Conservation (phyloP, 1,140 invertebrate species). For the Drosophila nigromelanica region DNA sequence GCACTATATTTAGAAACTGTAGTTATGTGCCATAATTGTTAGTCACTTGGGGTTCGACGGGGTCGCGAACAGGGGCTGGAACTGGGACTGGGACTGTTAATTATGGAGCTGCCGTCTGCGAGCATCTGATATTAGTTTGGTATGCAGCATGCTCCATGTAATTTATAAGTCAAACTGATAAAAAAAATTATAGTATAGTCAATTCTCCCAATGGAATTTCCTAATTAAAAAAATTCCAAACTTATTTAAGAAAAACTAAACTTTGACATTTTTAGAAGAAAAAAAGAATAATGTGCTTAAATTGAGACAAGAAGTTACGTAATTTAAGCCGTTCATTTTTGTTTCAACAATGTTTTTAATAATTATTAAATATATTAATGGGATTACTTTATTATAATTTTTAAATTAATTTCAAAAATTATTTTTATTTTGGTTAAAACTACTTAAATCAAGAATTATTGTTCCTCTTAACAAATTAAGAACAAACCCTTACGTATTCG, state of each 20-base stretch:
- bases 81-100: slow-evolving; percentile 29
- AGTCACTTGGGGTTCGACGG: slow-evolving; percentile 20
- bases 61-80: background rate
- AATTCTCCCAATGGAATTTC: slow-evolving; percentile 12
- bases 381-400: too few relatives aligned
- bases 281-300: too few relatives aligned
- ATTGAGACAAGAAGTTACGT: too few relatives aligned
- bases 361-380: too few relatives aligned
- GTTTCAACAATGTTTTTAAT: too few relatives aligned
- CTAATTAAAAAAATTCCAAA: slow-evolving; percentile 31
- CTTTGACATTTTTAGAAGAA: too few relatives aligned
- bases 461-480: background rate
- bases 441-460: too few relatives aligned
- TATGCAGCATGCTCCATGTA: slow-evolving; percentile 44
- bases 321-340: too few relatives aligned
- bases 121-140: slow-evolving; percentile 25
- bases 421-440: background rate
- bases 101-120: slow-evolving; percentile 33
- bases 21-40: slow-evolving; percentile 43
- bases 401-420: background rate
- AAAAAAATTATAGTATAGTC: slow-evolving; percentile 13
- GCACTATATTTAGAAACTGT: slow-evolving; percentile 45
- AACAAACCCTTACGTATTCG: too few relatives aligned
- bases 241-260: background rate
- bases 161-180: slow-evolving; percentile 40